Percentiles rank a stretch among this genome's conserved stretches.
Evolutionary conservation across 2,797 vertebrate species (phyloP).

Genomic region (Xerus rutilus): DNA sequence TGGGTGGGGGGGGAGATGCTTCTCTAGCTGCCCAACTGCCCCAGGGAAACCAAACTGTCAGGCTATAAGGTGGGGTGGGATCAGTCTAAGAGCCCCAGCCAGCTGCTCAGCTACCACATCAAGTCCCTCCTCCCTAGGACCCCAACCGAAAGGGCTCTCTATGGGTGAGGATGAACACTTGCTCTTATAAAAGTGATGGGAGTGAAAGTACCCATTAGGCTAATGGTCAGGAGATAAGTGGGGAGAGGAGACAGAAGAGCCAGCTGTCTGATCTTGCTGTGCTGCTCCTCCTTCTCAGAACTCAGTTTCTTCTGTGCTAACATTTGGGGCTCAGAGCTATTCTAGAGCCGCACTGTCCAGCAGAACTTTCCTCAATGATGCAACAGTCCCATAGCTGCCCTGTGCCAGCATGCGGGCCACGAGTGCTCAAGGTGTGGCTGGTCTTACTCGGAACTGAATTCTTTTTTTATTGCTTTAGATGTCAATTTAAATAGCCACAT

Average conservation of each 20-base stretch:
- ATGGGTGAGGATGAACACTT: background rate
- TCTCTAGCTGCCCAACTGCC: background rate
- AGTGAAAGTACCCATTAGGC: background rate
- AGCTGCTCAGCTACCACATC: background rate
- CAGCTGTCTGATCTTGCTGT: background rate
- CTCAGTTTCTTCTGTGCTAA: background rate
- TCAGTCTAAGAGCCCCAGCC: background rate
- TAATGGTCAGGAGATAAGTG: background rate
- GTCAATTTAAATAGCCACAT: background rate
- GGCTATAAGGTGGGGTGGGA: background rate
- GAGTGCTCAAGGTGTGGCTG: background rate
- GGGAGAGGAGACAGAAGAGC: background rate
- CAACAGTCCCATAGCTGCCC: background rate
- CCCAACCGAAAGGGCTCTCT: background rate
- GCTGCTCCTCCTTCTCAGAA: background rate
- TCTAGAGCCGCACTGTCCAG: background rate
- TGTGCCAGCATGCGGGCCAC: background rate
- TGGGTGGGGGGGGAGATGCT: background rate
- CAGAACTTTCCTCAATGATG: background rate
- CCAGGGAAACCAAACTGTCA: background rate
- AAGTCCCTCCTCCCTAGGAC: background rate
- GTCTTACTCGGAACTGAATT: background rate
- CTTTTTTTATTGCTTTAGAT: slow-evolving; percentile 2
- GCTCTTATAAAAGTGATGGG: background rate
- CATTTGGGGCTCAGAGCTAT: background rate